These are phyloP conservation scores for Siniperca obscura DNA, from an alignment of 2,797 vertebrate genomes.

Conservation along the genomic window DNA sequence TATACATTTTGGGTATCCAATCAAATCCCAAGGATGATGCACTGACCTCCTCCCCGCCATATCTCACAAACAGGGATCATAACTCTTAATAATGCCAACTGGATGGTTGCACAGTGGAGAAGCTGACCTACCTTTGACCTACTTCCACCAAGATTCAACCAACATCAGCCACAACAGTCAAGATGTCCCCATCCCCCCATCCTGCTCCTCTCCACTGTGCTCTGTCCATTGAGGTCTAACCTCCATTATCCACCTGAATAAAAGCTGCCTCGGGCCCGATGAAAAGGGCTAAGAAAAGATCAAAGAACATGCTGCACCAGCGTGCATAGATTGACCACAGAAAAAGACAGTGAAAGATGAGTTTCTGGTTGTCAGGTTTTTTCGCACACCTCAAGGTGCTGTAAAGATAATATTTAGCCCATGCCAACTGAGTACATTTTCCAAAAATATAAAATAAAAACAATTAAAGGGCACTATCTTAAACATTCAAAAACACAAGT, in stretches of 20 bases:
- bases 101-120: constrained; percentile 38
- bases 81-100: constrained; percentile 62
- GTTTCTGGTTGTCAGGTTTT: constrained; percentile 22
- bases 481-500: neutral
- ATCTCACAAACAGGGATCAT: constrained; percentile 44
- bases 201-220: constrained; percentile 12
- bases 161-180: constrained; percentile 47
- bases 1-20: constrained; percentile 63
- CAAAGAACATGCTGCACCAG: constrained; percentile 58
- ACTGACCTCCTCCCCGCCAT: constrained; percentile 37
- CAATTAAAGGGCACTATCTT: neutral
- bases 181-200: constrained; percentile 36
- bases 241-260: constrained; percentile 67
- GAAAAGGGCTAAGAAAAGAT: constrained; percentile 61
- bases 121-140: constrained; percentile 69
- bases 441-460: neutral
- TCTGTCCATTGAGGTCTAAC: constrained; percentile 59
- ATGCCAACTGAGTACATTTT: neutral
- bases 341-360: constrained; percentile 2
- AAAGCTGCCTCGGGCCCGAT: constrained; percentile 44
- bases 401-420: neutral
- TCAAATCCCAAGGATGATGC: constrained; percentile 69
- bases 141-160: constrained; percentile 53
- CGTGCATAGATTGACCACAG: constrained; percentile 33
- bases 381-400: constrained; percentile 9